Evolutionary conservation across 2,888 invertebrate species (phyloP).

Genomic region (Orchestes rusci): DNA sequence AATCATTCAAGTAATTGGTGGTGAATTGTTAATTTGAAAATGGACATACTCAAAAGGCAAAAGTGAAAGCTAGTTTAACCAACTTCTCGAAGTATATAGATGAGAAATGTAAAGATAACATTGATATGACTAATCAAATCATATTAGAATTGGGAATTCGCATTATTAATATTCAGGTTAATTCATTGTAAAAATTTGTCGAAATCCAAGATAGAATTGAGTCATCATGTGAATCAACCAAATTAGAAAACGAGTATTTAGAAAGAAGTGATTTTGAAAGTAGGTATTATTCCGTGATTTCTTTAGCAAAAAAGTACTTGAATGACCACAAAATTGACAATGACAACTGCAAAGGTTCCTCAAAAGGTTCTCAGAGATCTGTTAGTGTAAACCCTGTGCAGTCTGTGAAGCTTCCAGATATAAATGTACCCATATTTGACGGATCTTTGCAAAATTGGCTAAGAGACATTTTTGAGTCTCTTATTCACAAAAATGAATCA

Average conservation of each 20-base stretch:
- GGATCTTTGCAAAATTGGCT: slow-evolving; percentile 19
- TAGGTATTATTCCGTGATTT: too few species aligned
- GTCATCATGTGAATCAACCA: too few species aligned
- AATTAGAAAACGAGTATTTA: slow-evolving; percentile 12
- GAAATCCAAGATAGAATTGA: too few species aligned
- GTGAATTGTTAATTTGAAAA: too few species aligned
- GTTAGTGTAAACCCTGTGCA: background rate
- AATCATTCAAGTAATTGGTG: too few species aligned
- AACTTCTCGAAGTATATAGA: slow-evolving; percentile 6
- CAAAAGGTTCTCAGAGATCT: background rate
- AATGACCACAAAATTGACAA: background rate
- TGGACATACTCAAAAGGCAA: too few species aligned
- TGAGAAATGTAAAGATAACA: background rate
- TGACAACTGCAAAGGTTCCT: background rate
- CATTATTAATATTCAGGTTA: slow-evolving; percentile 1
- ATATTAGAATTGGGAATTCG: too few species aligned
- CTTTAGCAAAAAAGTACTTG: too few species aligned
- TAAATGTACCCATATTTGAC: slow-evolving; percentile 14
- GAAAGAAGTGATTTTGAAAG: too few species aligned
- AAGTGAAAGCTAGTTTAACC: slow-evolving; percentile 6
- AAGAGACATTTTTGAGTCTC: too few species aligned
- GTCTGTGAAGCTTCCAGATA: slow-evolving; percentile 5
- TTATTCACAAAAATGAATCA: too few species aligned
- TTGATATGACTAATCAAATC: background rate
- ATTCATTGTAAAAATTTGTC: too few species aligned